Base-by-base conservation (phyloP, 2,888 invertebrate species). In the Theodoxus fluviatilis region DNA sequence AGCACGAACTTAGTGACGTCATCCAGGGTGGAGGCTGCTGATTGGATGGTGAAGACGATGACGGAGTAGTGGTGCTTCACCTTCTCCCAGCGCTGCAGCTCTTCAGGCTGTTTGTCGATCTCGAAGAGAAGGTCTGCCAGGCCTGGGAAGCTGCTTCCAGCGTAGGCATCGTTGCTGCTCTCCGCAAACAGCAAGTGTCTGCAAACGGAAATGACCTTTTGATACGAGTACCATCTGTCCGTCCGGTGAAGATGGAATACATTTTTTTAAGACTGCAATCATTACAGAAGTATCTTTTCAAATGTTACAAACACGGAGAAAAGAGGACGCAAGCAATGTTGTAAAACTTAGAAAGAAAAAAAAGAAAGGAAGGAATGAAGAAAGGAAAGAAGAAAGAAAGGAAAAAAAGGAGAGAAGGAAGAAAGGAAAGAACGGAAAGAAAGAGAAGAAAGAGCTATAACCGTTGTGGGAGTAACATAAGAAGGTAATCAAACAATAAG, bases 121-220 rank as follows among this genome's bases (percentile, higher is more conserved):
- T 82, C 74, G 68, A 78, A 80, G 64, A 85, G 69, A 4, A 81
- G 78, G 71, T 85, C 86, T 1, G 78, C 76, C 22, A 86, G 71
- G 1, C 85, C 85, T 1, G 85, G 85, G 67, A 85, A 84, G 65
- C 80, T 82, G 38, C 81, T 76, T 7, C 84, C 83, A 12, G 81
- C 76, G 73, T 86, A 85, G 6, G 77, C 73, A 52, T 75, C 70
- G 4, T 79, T 76, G 31, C 69, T 70, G 67, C 83, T 84, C 38
- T 84, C 83, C 0, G 88, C 87, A 71, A 85, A 87, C 28, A 88
- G 72, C 4, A 87, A 78, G 72, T 82, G 75, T 49, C 84, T 83
- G 76, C 2, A 74, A 70, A 33, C 12, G 25, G 7, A 49, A 49
- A 35, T 43, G 43, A 6, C n/a, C 1, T n/a, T 7, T 3, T 40